Evolutionary conservation across 2,797 vertebrate species (phyloP).

Genomic region (Acanthurus lineatus): DNA sequence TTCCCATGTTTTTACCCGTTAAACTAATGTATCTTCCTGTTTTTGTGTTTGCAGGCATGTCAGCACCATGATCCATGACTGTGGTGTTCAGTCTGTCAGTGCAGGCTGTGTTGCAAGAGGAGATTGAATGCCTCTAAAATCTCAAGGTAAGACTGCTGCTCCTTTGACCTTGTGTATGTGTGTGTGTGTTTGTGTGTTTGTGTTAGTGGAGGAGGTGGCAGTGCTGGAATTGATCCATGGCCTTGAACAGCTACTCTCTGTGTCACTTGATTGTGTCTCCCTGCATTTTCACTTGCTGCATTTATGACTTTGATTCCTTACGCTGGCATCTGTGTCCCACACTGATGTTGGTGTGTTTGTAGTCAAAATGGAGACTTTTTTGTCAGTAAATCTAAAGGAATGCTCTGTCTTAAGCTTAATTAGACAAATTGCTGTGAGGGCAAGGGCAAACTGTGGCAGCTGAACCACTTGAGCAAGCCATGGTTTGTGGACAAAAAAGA

Average conservation of each 20-base stretch:
- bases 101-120: slow-evolving; percentile 68
- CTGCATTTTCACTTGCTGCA: not conserved
- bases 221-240: slow-evolving; percentile 50
- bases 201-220: not conserved
- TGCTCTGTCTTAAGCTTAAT: slow-evolving; percentile 42
- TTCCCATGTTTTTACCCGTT: slow-evolving; percentile 1
- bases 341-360: not conserved
- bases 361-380: not conserved
- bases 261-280: slow-evolving; percentile 21
- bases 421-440: slow-evolving; percentile 55
- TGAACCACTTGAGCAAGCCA: slow-evolving; percentile 58
- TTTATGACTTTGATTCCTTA: not conserved
- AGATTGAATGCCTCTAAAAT: slow-evolving; percentile 82
- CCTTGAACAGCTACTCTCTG: slow-evolving; percentile 30
- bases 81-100: slow-evolving; percentile 57
- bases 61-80: slow-evolving; percentile 67
- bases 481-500: slow-evolving; percentile 53
- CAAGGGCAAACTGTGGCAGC: slow-evolving; percentile 64
- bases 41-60: slow-evolving; percentile 51
- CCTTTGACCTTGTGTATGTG: slow-evolving; percentile 42
- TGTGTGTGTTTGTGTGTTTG: slow-evolving; percentile 21
- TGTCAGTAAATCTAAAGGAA: slow-evolving; percentile 36
- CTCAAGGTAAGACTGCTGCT: slow-evolving; percentile 74
- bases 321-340: not conserved
- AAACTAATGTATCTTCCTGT: slow-evolving; percentile 12